Evolutionary conservation across 1,140 invertebrate species (phyloP).

Genomic region (Danaus plexippus): DNA sequence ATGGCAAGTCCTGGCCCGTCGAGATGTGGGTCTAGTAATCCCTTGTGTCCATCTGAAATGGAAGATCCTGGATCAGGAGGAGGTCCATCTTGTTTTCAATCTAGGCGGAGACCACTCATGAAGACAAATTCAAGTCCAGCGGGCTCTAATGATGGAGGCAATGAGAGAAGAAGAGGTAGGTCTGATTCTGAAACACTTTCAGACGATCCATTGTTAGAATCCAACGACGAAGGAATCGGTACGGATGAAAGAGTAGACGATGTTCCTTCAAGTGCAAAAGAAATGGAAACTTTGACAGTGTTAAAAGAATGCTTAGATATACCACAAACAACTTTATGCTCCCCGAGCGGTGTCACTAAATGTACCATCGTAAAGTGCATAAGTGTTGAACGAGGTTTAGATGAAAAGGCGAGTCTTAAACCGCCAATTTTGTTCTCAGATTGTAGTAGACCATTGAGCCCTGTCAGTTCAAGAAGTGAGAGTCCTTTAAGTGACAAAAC

Average conservation of each 20-base stretch:
- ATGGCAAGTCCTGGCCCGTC: slow-evolving; percentile 85
- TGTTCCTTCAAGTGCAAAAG: slow-evolving; percentile 76
- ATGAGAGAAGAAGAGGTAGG: slow-evolving; percentile 67
- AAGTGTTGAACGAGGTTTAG: slow-evolving; percentile 67
- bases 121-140: slow-evolving; percentile 68
- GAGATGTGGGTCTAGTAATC: slow-evolving; percentile 83
- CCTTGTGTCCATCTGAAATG: slow-evolving; percentile 79
- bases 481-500: slow-evolving; percentile 82
- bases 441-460: slow-evolving; percentile 75
- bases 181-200: slow-evolving; percentile 80
- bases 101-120: slow-evolving; percentile 70
- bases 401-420: slow-evolving; percentile 71
- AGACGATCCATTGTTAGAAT: slow-evolving; percentile 78
- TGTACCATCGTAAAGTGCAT: slow-evolving; percentile 65
- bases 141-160: slow-evolving; percentile 58
- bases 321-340: slow-evolving; percentile 52
- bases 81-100: slow-evolving; percentile 65
- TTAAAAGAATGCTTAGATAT: slow-evolving; percentile 60
- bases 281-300: slow-evolving; percentile 74
- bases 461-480: slow-evolving; percentile 83
- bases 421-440: slow-evolving; percentile 77
- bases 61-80: slow-evolving; percentile 75
- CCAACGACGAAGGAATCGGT: slow-evolving; percentile 80
- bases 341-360: slow-evolving; percentile 59
- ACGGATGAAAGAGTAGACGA: slow-evolving; percentile 80